phyloP scores from a whole-genome alignment of 2,888 invertebrate genomes.

The Chrysodeixis includens region DNA sequence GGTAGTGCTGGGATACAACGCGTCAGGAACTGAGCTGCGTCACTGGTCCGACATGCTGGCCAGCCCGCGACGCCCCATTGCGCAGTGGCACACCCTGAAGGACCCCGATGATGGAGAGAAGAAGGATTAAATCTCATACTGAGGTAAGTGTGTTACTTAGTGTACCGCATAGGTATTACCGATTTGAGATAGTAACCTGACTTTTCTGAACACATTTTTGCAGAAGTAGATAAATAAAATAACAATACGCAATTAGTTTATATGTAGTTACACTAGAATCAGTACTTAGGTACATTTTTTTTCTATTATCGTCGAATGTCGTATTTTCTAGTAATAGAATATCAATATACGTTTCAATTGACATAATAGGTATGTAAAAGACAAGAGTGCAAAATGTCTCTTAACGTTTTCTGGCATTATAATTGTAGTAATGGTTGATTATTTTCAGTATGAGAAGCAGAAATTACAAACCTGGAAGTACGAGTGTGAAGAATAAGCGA shows the following conservation, averaged over 20 bases:
- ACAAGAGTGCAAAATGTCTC: too few relatives aligned
- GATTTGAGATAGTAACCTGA: neutral
- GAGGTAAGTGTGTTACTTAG: slow-evolving; percentile 60
- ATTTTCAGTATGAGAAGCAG: slow-evolving; percentile 56
- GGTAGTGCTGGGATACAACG: slow-evolving; percentile 98
- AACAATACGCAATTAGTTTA: too few relatives aligned
- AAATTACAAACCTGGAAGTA: slow-evolving; percentile 54
- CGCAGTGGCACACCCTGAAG: slow-evolving; percentile 99
- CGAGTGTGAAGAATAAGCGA: slow-evolving; percentile 60
- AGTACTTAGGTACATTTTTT: too few relatives aligned
- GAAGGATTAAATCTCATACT: slow-evolving; percentile 90
- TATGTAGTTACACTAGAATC: too few relatives aligned
- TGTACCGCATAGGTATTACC: neutral
- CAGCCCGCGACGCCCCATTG: slow-evolving; percentile 99
- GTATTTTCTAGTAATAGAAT: too few relatives aligned
- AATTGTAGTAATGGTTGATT: neutral
- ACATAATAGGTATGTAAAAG: neutral
- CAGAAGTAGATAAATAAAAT: too few relatives aligned
- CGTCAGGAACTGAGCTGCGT: slow-evolving; percentile 98
- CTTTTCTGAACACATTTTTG: too few relatives aligned
- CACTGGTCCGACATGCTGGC: slow-evolving; percentile 99
- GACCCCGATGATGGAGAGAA: slow-evolving; percentile 98
- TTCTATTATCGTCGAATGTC: too few relatives aligned
- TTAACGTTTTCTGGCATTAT: neutral
- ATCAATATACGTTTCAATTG: too few relatives aligned